Evolutionary conservation across 2,888 invertebrate genomes (phyloP), one percentile per base, ranked within the genome.

Genomic region (Parnassius apollo): DNA sequence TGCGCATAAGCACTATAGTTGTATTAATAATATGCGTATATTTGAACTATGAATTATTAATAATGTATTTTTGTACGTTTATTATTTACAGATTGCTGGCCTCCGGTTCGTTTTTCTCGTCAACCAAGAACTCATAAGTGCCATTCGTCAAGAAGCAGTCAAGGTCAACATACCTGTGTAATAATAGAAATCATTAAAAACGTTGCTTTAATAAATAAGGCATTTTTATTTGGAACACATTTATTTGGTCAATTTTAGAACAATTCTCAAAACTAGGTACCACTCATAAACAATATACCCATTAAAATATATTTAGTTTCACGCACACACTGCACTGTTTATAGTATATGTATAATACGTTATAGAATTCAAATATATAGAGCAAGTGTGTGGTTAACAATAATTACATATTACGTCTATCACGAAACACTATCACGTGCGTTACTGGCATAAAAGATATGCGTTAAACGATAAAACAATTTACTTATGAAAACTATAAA

Each of bases 31-130:
- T 25, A 25, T 25, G 25, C 25, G 25, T 25, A 25, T 25, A 25
- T 25, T 25, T 25, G 25, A 25, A 25, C 25, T 25, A 2, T 2
- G 25, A 25, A 25, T 25, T 25, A 25, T 25, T 25, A 25, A 35
- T 35, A 35, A 35, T 35, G 35, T 4, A 35, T 7, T 35, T 35
- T 35, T 13, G 46, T 51, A 9, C 66, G 69, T 57, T 59, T 69
- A 64, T 62, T 67, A 71, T 63, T 88, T 87, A 71, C 92, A 96
- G 96, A 96, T 98, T 75, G 95, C 97, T 25, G 97, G 97, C 60
- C 93, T 98, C 52, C 94, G 97, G 67, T 98, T 98, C 88, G 96
- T 98, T 71, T 98, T 98, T 83, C 93, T 98, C 68, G 95, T 98
- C 65, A 98, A 98, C 86, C 96, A 97, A 82, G 98, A 98, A 74